These are phyloP conservation scores for Eilema griseolum DNA, from an alignment of 2,888 invertebrate genomes.

Conservation along the genomic window DNA sequence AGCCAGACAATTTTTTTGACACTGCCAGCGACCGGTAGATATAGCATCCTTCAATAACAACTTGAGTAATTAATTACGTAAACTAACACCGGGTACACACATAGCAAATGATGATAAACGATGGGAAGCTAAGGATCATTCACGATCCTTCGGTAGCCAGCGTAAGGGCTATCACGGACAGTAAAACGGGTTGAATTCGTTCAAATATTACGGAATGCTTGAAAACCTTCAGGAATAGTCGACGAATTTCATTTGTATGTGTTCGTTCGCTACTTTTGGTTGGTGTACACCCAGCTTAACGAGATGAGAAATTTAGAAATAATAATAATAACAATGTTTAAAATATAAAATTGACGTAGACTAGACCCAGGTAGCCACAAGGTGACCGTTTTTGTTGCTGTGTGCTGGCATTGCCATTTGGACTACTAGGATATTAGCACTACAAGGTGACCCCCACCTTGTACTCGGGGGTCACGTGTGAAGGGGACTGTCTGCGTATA, in stretches of 20 bases:
- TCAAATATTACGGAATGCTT: not conserved
- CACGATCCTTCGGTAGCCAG: no score
- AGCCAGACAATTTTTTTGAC: not conserved
- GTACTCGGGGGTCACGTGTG: conserved; percentile 50
- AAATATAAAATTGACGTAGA: conserved; percentile 5
- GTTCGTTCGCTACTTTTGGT: not conserved
- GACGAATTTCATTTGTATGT: not conserved
- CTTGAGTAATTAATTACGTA: not conserved
- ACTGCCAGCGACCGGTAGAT: not conserved
- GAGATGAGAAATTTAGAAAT: not conserved
- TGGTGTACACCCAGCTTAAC: conserved; percentile 1
- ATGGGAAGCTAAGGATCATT: no score
- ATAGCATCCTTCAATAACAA: not conserved
- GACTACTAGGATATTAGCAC: not conserved
- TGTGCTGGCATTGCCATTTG: not conserved
- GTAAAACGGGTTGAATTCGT: no score
- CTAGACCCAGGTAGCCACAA: not conserved
- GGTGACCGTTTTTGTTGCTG: conserved; percentile 4
- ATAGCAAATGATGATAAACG: not conserved
- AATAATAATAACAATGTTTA: not conserved
- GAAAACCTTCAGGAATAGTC: not conserved
- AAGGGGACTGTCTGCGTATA: conserved; percentile 55
- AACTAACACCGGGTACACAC: not conserved
- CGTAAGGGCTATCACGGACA: no score
- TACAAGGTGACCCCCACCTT: conserved; percentile 58